Base-by-base conservation (phyloP, 2,888 invertebrate genomes). In the Cremastobaeus sp. region DNA sequence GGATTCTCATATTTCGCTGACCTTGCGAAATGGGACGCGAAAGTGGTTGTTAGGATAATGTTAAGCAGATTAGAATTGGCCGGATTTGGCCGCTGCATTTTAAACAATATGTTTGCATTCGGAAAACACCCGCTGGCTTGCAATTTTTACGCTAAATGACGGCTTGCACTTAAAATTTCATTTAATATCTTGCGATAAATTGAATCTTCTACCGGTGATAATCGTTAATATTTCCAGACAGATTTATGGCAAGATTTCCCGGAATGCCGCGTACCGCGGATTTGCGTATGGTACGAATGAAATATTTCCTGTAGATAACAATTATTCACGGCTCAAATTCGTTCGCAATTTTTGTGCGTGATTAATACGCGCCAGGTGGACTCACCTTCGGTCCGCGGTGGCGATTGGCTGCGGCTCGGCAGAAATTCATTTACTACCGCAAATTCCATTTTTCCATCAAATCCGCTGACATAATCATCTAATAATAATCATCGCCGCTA, bases 31-130 rank as follows among this genome's bases (percentile, higher is more conserved):
- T 50, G 35, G 62, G 50, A 50, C 41, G 32, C 41, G 15, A 30
- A 62, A 62, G 21, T 52, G 43, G 62, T 37, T 50, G 41, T 52
- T 64, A 34, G 39, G 32, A 64, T 64, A 64, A 64, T 25, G 32
- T 43, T 64, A 64, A 64, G 52, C 62, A 43, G 62, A 50, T 64
- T 64, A 43, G 62, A 34, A 50, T 41, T 30, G 39, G 50, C 41
- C 41, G 37, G 62, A 34, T 50, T 52, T 64, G 15, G 35, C 39
- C 15, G 52, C 9, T 52, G 62, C 6, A 64, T 50, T 64, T 64
- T 50, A 52, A 64, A 41, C 52, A 62, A 62, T 21, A 30, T 20
- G 60, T 32, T 39, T 39, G 48, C 39, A 15, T n/a, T 18, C 18
- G 39, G 15, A 20, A 3, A 30, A 15, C 39, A 14, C n/a, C 12